These are phyloP conservation scores for Glareola pratincola DNA, from an alignment of 2,113 vertebrate genomes.

Conservation along the genomic window DNA sequence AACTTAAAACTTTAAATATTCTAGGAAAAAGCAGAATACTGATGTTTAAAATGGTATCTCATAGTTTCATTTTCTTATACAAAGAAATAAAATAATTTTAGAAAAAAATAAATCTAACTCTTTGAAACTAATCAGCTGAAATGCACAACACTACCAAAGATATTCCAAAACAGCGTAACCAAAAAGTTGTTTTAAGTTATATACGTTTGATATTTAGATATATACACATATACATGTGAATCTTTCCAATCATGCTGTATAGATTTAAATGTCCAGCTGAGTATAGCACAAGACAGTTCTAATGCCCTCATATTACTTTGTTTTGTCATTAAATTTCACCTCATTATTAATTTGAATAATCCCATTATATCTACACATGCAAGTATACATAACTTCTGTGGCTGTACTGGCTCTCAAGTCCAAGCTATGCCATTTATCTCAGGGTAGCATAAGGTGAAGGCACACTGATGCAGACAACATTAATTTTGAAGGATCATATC, in stretches of 20 bases:
- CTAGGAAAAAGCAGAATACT: not conserved
- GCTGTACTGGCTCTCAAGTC: not conserved
- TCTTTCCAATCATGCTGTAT: not conserved
- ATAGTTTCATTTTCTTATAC: not conserved
- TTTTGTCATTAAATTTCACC: not conserved
- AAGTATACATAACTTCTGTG: not conserved
- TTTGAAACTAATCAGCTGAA: not conserved
- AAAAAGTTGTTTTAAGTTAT: not conserved
- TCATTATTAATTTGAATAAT: not conserved
- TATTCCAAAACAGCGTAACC: not conserved
- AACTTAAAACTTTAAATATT: not conserved
- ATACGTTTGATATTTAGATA: not conserved
- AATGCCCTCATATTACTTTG: not conserved
- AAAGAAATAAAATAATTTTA: not conserved
- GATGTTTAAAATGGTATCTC: not conserved
- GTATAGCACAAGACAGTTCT: not conserved
- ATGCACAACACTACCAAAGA: not conserved
- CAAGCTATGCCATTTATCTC: not conserved
- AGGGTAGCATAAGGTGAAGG: not conserved
- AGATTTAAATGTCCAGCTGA: not conserved
- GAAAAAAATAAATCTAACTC: not conserved
- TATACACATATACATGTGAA: not conserved
- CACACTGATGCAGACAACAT: not conserved
- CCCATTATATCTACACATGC: not conserved
- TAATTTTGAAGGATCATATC: not conserved